Percentiles rank a stretch among this genome's conserved stretches.
Conservation (phyloP, 2,113 vertebrate species). For the Uropsilus gracilis region DNA sequence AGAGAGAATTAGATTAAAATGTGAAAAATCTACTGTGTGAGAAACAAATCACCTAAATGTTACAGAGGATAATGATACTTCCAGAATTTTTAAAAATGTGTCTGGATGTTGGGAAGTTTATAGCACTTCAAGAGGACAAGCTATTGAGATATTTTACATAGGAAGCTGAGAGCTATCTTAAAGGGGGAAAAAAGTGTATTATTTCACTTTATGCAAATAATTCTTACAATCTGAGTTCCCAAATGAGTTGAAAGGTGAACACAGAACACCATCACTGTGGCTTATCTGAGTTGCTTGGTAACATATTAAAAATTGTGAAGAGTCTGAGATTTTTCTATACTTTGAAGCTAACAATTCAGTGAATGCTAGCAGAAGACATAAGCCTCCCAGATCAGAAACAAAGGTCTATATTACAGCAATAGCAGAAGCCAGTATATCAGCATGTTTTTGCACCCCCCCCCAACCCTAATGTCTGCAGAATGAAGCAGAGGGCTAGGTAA, state of each 20-base stretch:
- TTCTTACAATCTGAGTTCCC: not conserved
- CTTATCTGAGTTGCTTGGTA: slow-evolving; percentile 2
- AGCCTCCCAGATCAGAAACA: not conserved
- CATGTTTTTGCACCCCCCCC: not conserved
- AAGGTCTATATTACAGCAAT: not conserved
- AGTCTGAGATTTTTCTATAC: not conserved
- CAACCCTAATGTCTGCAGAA: not conserved
- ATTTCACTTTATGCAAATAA: not conserved
- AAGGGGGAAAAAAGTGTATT: not conserved
- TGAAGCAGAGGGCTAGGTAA: not conserved
- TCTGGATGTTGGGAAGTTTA: not conserved
- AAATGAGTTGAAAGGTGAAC: slow-evolving; percentile 29
- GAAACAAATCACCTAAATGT: not conserved
- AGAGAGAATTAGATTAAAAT: not conserved
- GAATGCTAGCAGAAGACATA: not conserved
- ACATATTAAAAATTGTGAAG: not conserved
- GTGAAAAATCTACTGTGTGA: slow-evolving; percentile 4
- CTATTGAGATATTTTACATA: not conserved
- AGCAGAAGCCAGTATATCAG: not conserved
- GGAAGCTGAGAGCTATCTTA: not conserved
- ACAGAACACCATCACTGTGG: not conserved
- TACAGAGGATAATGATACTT: not conserved
- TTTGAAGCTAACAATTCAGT: not conserved
- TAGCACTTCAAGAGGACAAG: not conserved
- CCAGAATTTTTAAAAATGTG: not conserved